phyloP scores from a whole-genome alignment of 2,888 invertebrate species.

The Limnephilus lunatus region DNA sequence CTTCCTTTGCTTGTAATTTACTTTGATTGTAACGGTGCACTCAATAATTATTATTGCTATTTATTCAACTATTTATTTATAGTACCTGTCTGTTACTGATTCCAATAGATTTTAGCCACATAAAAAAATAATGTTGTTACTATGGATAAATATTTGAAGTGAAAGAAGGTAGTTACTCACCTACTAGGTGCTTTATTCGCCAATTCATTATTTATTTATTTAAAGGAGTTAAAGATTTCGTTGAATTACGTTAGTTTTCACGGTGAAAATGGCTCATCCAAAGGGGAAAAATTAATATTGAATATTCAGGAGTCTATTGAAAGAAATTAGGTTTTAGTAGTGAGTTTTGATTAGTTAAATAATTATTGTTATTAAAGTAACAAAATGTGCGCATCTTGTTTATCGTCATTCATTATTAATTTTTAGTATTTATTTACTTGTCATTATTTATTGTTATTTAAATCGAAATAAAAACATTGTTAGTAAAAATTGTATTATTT shows the following conservation, averaged over 20 bases:
- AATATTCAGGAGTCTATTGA: not conserved
- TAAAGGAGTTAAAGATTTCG: not conserved
- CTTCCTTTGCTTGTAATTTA: not conserved
- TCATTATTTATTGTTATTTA: constrained; percentile 11
- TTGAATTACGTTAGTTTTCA: not conserved
- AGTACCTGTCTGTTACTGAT: not conserved
- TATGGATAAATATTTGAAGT: not conserved
- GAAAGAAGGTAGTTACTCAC: not conserved
- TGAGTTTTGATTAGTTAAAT: not conserved
- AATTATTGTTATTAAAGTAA: not conserved
- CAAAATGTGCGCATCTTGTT: not conserved
- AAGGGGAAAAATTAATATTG: not conserved
- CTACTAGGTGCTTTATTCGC: not conserved
- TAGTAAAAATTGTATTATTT: not conserved
- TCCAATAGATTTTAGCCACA: not conserved
- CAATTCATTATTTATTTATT: not conserved
- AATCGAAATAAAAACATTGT: not conserved
- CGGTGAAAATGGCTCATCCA: not conserved
- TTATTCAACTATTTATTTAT: not conserved
- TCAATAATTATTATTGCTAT: not conserved
- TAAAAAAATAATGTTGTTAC: not conserved
- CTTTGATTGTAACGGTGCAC: not conserved
- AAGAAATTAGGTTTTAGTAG: not conserved
- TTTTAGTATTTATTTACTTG: not conserved
- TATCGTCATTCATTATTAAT: not conserved